Percentiles rank a stretch among this genome's conserved stretches.
Conservation (phyloP, 2,113 vertebrate genomes). For the Cavia aperea region DNA sequence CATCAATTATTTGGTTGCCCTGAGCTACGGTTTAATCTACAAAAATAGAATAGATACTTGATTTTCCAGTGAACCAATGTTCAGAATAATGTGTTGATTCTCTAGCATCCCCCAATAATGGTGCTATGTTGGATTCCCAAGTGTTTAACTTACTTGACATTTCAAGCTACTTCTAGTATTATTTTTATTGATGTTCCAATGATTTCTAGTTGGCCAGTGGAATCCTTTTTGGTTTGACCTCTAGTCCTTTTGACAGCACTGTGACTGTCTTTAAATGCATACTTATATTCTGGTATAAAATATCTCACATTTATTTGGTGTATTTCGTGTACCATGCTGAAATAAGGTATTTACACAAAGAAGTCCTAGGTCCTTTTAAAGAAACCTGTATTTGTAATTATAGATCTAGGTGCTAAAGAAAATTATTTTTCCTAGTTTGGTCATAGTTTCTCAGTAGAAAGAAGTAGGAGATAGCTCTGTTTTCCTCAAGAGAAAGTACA, state of each 20-base stretch:
- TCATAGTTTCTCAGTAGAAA: not conserved
- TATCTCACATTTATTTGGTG: not conserved
- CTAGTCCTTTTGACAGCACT: not conserved
- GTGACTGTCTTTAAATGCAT: not conserved
- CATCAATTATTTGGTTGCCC: not conserved
- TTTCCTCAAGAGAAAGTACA: slow-evolving; percentile 6
- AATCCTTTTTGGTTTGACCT: not conserved
- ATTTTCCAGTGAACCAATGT: not conserved
- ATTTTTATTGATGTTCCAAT: not conserved
- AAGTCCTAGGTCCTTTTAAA: not conserved
- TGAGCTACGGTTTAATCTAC: not conserved
- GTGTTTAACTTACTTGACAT: not conserved
- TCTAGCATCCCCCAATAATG: not conserved
- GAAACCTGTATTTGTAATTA: not conserved
- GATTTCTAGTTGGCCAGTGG: not conserved
- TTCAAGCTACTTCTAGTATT: not conserved
- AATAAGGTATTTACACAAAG: not conserved
- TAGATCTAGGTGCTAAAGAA: not conserved
- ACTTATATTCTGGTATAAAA: not conserved
- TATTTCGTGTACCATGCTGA: not conserved
- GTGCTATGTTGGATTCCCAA: not conserved
- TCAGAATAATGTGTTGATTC: not conserved
- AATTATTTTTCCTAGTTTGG: not conserved
- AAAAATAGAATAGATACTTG: not conserved
- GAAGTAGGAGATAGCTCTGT: not conserved